Evolutionary conservation across 1,140 invertebrate species (phyloP), one percentile per base, ranked within the genome.

Genomic region (Epicauta chinensis): DNA sequence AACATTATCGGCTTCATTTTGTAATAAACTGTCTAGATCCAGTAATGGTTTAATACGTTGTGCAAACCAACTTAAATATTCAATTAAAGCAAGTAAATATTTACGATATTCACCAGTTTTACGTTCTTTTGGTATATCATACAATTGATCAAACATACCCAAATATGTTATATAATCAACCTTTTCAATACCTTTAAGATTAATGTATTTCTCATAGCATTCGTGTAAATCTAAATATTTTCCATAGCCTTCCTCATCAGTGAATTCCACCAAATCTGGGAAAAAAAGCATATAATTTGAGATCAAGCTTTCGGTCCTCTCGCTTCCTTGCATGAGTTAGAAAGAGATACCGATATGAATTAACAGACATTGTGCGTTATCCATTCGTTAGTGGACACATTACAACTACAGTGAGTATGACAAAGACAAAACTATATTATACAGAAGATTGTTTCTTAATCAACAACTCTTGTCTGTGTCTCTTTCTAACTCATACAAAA

Each of bases 241-340:
- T 11, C 97, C 97, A 77, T 98, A 99, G 10, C 97, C 96, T 77
- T 99, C 97, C 75, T 99, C 97, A 73, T 99, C 97, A n/a, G 92
- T 94, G 67, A 99, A 99, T 59, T 97, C 93, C 2, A 97, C 91
- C 57, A 97, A 78, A 69, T 88, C 85, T 76, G n/a, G n/a, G n/a
- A n/a, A n/a, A n/a, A n/a, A n/a, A n/a, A n/a, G n/a, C n/a, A n/a
- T n/a, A n/a, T n/a, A n/a, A n/a, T n/a, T n/a, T n/a, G n/a, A n/a
- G n/a, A n/a, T n/a, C n/a, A n/a, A n/a, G n/a, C n/a, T n/a, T n/a
- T n/a, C n/a, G n/a, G n/a, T n/a, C n/a, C n/a, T n/a, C n/a, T n/a
- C n/a, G n/a, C n/a, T n/a, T n/a, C n/a, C n/a, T n/a, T n/a, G n/a
- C n/a, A n/a, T n/a, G n/a, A n/a, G n/a, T n/a, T n/a, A n/a, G n/a